Conservation (phyloP, 2,888 invertebrate species). For the Apoda limacodes region DNA sequence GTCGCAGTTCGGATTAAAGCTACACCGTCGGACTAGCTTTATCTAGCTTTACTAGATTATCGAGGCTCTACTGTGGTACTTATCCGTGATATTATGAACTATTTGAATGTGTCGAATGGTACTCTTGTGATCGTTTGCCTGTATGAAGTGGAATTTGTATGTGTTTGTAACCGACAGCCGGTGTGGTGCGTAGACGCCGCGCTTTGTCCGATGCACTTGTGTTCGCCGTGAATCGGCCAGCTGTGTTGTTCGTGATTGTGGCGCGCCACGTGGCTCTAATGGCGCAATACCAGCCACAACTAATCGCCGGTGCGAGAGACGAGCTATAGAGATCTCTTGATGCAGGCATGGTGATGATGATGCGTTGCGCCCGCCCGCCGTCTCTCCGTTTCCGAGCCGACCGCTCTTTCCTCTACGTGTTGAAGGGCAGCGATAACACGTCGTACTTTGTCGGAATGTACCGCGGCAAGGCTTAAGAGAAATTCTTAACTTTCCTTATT, state of each 20-base stretch:
- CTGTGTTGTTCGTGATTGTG: slow-evolving; percentile 39
- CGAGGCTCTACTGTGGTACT: background rate
- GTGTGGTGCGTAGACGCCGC: slow-evolving; percentile 33
- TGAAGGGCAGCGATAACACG: slow-evolving; percentile 27
- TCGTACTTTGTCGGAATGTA: slow-evolving; percentile 42
- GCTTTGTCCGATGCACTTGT: slow-evolving; percentile 23
- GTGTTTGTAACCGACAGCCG: slow-evolving; percentile 32
- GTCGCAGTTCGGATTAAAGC: too few relatives aligned
- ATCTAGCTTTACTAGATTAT: too few relatives aligned
- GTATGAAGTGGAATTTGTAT: slow-evolving; percentile 21
- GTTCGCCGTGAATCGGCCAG: slow-evolving; percentile 41
- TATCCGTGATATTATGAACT: slow-evolving; percentile 1
- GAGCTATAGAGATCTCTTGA: slow-evolving; percentile 32
- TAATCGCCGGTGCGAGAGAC: slow-evolving; percentile 21
- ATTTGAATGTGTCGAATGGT: too few relatives aligned
- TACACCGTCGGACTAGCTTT: slow-evolving; percentile 12
- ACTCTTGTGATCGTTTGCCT: slow-evolving; percentile 21
- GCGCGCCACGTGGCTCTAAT: slow-evolving; percentile 23
- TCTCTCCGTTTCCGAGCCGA: slow-evolving; percentile 41
- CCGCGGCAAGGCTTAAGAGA: slow-evolving; percentile 21
- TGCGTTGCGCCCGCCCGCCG: slow-evolving; percentile 40
- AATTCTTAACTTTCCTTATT: too few relatives aligned
- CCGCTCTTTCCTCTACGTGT: slow-evolving; percentile 52
- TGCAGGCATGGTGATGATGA: slow-evolving; percentile 56
- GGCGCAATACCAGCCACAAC: slow-evolving; percentile 27